phyloP scores from a whole-genome alignment of 1,140 invertebrate species.

The Aradophagus sp. region DNA sequence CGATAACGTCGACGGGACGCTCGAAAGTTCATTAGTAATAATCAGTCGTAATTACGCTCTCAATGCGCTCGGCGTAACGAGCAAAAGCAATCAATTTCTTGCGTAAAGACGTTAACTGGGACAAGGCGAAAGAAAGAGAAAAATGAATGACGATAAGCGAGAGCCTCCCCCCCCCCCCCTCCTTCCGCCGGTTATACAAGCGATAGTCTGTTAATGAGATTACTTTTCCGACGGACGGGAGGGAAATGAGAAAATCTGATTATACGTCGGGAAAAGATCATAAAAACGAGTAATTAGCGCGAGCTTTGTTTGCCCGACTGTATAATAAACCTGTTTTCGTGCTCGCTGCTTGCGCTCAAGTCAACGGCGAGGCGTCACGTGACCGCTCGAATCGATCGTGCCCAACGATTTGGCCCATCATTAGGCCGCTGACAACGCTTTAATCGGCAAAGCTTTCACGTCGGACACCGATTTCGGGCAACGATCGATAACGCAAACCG shows the following conservation, averaged over 20 bases:
- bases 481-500: slow-evolving; percentile 15
- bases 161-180: too few relatives aligned
- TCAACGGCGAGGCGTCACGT: slow-evolving; percentile 35
- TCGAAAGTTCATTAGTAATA: slow-evolving; percentile 44
- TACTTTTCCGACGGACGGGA: slow-evolving; percentile 60
- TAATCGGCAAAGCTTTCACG: slow-evolving; percentile 36
- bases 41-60: slow-evolving; percentile 40
- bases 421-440: slow-evolving; percentile 32
- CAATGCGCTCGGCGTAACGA: slow-evolving; percentile 28
- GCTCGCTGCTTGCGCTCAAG: slow-evolving; percentile 40
- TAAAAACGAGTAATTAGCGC: slow-evolving; percentile 70
- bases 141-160: slow-evolving; percentile 45
- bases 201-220: slow-evolving; percentile 68
- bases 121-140: slow-evolving; percentile 28
- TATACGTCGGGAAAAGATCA: slow-evolving; percentile 69
- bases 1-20: neutral
- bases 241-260: slow-evolving; percentile 70
- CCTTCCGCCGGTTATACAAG: slow-evolving; percentile 50
- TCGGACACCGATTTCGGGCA: slow-evolving; percentile 9
- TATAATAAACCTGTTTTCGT: slow-evolving; percentile 59
- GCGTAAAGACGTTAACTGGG: slow-evolving; percentile 41
- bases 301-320: slow-evolving; percentile 63
- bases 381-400: slow-evolving; percentile 48
- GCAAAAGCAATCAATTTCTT: slow-evolving; percentile 45
- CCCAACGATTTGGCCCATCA: slow-evolving; percentile 41